Percentiles rank a stretch among this genome's conserved stretches.
These are phyloP conservation scores for Chaetodon trifasciatus DNA, from an alignment of 2,797 vertebrate species.

Conservation along the genomic window DNA sequence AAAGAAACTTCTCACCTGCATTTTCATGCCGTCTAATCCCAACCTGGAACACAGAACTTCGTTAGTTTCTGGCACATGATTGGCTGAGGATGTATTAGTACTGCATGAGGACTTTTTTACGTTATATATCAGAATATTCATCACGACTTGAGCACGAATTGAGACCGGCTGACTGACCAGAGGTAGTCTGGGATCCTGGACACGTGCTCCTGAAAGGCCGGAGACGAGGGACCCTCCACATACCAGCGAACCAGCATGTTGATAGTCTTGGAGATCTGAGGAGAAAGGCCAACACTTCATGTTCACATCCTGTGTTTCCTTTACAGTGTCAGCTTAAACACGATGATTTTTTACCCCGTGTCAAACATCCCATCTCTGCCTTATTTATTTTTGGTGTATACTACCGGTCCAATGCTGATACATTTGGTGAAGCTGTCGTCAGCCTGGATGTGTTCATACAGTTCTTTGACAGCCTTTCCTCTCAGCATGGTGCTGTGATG, in stretches of 20 bases:
- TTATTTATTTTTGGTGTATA: neutral
- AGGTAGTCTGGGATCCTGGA: conserved; percentile 95
- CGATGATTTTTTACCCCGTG: neutral
- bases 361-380: neutral
- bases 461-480: conserved; percentile 81
- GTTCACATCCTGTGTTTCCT: neutral
- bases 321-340: neutral
- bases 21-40: conserved; percentile 96
- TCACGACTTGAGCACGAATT: neutral
- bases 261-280: conserved; percentile 95
- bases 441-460: conserved; percentile 93
- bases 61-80: conserved; percentile 1
- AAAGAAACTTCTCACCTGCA: conserved; percentile 89
- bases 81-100: neutral
- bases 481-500: conserved; percentile 89
- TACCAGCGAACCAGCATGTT: conserved; percentile 97
- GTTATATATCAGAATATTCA: neutral
- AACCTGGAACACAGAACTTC: conserved; percentile 84
- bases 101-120: neutral
- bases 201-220: conserved; percentile 91
- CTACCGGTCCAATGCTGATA: conserved; percentile 95
- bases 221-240: conserved; percentile 89
- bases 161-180: conserved; percentile 86
- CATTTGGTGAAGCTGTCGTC: conserved; percentile 95
- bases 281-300: neutral